phyloP scores from a whole-genome alignment of 2,888 invertebrate genomes.

The Exocentrus adspersus region DNA sequence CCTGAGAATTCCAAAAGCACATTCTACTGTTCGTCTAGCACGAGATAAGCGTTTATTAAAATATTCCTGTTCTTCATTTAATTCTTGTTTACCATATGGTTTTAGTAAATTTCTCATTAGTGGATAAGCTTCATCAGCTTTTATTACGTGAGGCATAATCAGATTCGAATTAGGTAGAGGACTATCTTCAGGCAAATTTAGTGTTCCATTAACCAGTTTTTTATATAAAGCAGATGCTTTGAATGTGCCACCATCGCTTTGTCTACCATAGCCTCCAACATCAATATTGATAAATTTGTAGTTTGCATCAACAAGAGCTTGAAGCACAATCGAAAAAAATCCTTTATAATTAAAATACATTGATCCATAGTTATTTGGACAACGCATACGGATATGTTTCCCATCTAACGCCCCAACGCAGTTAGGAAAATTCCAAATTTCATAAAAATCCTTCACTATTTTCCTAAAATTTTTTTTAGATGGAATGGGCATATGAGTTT shows the following conservation, averaged over 20 bases:
- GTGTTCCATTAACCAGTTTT: constrained; percentile 26
- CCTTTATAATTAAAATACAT: constrained; percentile 39
- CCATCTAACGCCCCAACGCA: constrained; percentile 29
- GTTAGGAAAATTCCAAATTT: constrained; percentile 33
- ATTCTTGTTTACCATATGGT: constrained; percentile 35
- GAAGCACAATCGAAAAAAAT: constrained; percentile 42
- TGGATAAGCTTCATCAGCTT: constrained; percentile 43
- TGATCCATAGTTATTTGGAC: constrained; percentile 28
- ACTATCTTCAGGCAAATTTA: constrained; percentile 33
- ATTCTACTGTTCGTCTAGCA: constrained; percentile 55
- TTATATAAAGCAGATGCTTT: constrained; percentile 39
- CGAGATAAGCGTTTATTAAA: constrained; percentile 40
- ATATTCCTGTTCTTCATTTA: constrained; percentile 26
- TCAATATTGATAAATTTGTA: constrained; percentile 45
- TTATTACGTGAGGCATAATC: constrained; percentile 41
- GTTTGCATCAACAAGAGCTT: constrained; percentile 43
- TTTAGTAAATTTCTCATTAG: constrained; percentile 34
- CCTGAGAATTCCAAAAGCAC: constrained; percentile 36
- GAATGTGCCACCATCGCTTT: constrained; percentile 49
- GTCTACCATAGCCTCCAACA: constrained; percentile 48
- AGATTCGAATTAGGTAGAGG: constrained; percentile 39
- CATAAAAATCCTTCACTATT: constrained; percentile 32
- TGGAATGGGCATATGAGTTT: constrained; percentile 33
- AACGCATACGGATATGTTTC: constrained; percentile 30
- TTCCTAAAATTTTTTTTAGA: background rate